Base-by-base conservation (phyloP, 2,888 invertebrate genomes). In the Melanostoma scalare region DNA sequence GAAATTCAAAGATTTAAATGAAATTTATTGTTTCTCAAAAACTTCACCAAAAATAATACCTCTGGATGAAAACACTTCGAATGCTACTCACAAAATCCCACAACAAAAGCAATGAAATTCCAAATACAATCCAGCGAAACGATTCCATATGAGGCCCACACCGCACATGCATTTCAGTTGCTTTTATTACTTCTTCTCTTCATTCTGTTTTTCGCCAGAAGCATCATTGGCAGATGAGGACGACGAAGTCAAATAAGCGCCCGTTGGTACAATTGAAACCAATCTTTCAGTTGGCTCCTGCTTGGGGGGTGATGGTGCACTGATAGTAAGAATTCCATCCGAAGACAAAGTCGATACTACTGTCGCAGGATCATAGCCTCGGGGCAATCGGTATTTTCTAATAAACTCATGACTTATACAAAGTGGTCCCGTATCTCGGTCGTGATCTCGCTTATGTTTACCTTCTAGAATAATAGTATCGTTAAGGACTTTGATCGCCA, bases 401-500 rank as follows among this genome's bases (percentile, higher is more conserved):
- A 88, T 88, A 46, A 90, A 90, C 58, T 89, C 88, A 6, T 88
- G 88, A n/a, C 89, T 88, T 40, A 90, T 89, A 81, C 90, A 90
- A 68, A 89, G 67, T 4, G 87, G 87, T 0, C 87, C 88, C 44
- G 87, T 80, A 9, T 88, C 88, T 30, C 86, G 86, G 31, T 85
- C 86, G 2, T 90, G 86, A 58, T 89, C 89, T 33, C 89, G 88
- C 8, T 86, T 82, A 76, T 89, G 89, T 65, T 88, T 88, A 53
- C 90, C 90, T 67, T 88, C 89, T 50, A 90, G 85, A 38, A 89
- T 86, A 52, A 91, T 86, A 20, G 88, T 88, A 60, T 90, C 90
- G 52, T 86, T 89, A 60, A 90, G 88, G 76, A 88, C 89, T 86
- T 89, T 90, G 5, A 90, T 86, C 1, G 87, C 86, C 38, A 91